Evolutionary conservation across 2,888 invertebrate genomes (phyloP).

Genomic region (Phyllotreta striolata): DNA sequence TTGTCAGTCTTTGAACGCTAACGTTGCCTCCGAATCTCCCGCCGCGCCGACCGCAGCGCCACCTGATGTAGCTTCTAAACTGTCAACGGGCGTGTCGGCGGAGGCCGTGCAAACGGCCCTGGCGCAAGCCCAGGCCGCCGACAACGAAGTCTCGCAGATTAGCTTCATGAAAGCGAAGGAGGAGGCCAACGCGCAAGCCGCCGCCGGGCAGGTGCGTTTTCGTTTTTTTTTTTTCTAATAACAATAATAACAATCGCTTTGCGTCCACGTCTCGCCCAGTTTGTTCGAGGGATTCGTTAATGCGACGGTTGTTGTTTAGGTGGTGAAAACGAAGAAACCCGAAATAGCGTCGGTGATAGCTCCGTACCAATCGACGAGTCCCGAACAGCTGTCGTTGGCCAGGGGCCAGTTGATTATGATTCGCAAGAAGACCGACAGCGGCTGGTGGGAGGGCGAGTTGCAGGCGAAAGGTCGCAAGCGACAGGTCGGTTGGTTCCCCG

Average conservation of each 20-base stretch:
- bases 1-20: constrained; percentile 37
- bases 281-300: background rate
- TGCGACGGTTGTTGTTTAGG: constrained; percentile 59
- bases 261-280: background rate
- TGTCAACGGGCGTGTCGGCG: constrained; percentile 45
- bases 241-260: constrained; percentile 1
- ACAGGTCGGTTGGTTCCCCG: constrained; percentile 99
- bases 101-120: constrained; percentile 47
- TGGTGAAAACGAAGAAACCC: constrained; percentile 75
- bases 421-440: constrained; percentile 95
- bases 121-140: constrained; percentile 54
- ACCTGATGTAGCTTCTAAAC: constrained; percentile 33
- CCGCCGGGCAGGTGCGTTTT: constrained; percentile 53
- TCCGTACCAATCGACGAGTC: constrained; percentile 88
- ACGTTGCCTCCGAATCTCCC: constrained; percentile 39
- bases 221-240: background rate
- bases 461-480: constrained; percentile 90
- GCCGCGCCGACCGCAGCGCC: constrained; percentile 36
- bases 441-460: constrained; percentile 99
- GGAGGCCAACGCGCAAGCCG: constrained; percentile 62
- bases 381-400: constrained; percentile 89
- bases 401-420: constrained; percentile 95
- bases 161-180: constrained; percentile 62
- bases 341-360: constrained; percentile 96
- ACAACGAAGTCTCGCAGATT: constrained; percentile 61